A percentile compares a stretch with the other conserved stretches of the same genome.
Evolutionary conservation across 2,888 invertebrate species (phyloP).

Genomic region (Seira sanloemensis): DNA sequence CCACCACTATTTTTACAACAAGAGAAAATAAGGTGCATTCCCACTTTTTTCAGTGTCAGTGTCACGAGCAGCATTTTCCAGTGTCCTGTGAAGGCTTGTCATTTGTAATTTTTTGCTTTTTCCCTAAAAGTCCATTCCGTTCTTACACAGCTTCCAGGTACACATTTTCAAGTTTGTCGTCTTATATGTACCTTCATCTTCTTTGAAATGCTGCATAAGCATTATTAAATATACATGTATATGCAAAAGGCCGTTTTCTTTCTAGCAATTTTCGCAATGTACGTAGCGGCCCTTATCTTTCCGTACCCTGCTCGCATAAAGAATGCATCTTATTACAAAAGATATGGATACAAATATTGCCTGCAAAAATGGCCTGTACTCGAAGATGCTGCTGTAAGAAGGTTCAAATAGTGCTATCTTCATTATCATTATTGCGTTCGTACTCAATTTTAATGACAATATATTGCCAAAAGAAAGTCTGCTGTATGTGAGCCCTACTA

Average conservation of each 20-base stretch:
- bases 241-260: no score
- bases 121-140: background rate
- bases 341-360: background rate
- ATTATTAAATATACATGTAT: background rate
- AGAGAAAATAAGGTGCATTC: background rate
- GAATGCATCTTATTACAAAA: background rate
- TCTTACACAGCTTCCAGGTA: no score
- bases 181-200: background rate
- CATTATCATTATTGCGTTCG: background rate
- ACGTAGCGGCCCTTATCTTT: no score
- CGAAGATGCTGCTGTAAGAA: background rate
- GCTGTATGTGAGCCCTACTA: no score
- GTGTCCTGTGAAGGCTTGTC: background rate
- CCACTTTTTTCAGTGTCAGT: constrained; percentile 8
- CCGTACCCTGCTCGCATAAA: no score
- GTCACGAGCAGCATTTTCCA: constrained; percentile 12
- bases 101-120: background rate
- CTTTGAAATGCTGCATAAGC: background rate
- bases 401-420: background rate
- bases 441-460: background rate
- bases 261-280: no score
- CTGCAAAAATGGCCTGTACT: background rate
- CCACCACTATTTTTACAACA: no score
- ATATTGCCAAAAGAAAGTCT: background rate
- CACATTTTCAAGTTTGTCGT: no score